Conservation (phyloP, 2,797 vertebrate genomes). For the Chaetophractus vellerosus region DNA sequence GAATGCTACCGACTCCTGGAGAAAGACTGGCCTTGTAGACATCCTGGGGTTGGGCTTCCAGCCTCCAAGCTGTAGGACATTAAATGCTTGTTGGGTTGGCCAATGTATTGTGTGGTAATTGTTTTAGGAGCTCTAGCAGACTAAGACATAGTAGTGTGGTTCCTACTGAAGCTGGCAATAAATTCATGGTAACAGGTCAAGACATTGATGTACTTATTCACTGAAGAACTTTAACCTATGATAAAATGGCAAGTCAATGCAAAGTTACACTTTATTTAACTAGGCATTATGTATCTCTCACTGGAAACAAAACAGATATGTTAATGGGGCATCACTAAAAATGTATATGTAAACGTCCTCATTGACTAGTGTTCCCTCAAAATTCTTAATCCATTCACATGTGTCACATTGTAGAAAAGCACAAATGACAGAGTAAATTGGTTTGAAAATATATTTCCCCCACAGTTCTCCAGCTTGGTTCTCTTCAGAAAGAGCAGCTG, state of each 20-base stretch:
- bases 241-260: background rate
- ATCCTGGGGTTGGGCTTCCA: too few relatives aligned
- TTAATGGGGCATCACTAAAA: slow-evolving; percentile 63
- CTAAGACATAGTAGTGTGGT: background rate
- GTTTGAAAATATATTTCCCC: background rate
- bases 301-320: slow-evolving; percentile 65
- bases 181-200: slow-evolving; percentile 37
- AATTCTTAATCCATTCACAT: background rate
- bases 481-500: background rate
- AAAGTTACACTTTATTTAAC: slow-evolving; percentile 61
- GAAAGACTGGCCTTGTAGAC: too few relatives aligned
- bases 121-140: too few relatives aligned
- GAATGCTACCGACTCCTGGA: too few relatives aligned
- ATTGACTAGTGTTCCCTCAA: slow-evolving; percentile 13
- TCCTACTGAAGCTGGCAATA: background rate
- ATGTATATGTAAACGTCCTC: slow-evolving; percentile 53
- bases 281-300: slow-evolving; percentile 49
- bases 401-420: background rate
- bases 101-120: too few relatives aligned
- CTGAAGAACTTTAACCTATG: slow-evolving; percentile 57
- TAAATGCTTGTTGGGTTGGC: too few relatives aligned
- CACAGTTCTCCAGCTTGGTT: background rate
- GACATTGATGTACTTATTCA: slow-evolving; percentile 56
- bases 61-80: too few relatives aligned
- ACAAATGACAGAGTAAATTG: slow-evolving; percentile 30